phyloP scores from a whole-genome alignment of 2,797 vertebrate genomes.

The Muscicapa comitata region DNA sequence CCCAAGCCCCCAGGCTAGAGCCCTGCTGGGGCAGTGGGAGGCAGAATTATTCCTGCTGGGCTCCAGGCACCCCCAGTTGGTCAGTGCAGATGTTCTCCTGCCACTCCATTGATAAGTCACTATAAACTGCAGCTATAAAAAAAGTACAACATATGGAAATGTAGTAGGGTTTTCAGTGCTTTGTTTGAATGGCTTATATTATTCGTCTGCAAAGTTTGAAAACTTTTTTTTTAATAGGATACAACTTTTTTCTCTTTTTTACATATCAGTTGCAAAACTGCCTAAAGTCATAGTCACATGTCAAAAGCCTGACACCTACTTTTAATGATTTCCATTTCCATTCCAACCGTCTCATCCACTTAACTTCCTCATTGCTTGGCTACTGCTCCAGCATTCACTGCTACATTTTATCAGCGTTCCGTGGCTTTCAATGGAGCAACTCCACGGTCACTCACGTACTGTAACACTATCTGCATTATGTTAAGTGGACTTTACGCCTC shows the following conservation, averaged over 20 bases:
- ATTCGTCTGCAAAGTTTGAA: background rate
- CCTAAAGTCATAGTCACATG: background rate
- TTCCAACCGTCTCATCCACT: background rate
- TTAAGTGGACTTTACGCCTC: background rate
- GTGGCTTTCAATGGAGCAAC: background rate
- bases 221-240: slow-evolving; percentile 24
- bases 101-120: background rate
- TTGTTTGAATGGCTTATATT: background rate
- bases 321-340: slow-evolving; percentile 22
- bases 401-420: background rate
- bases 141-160: background rate
- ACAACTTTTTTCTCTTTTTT: background rate
- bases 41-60: background rate
- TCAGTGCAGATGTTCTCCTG: background rate
- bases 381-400: background rate
- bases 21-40: rapidly evolving
- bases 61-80: background rate
- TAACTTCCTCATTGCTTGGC: slow-evolving; percentile 13
- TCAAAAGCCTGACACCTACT: slow-evolving; percentile 9
- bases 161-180: background rate
- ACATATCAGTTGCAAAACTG: background rate
- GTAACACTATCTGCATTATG: background rate
- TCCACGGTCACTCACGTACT: background rate
- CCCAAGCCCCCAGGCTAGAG: background rate
- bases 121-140: background rate